Base-by-base conservation (phyloP, 2,888 invertebrate species). In the Melanargia galathea region DNA sequence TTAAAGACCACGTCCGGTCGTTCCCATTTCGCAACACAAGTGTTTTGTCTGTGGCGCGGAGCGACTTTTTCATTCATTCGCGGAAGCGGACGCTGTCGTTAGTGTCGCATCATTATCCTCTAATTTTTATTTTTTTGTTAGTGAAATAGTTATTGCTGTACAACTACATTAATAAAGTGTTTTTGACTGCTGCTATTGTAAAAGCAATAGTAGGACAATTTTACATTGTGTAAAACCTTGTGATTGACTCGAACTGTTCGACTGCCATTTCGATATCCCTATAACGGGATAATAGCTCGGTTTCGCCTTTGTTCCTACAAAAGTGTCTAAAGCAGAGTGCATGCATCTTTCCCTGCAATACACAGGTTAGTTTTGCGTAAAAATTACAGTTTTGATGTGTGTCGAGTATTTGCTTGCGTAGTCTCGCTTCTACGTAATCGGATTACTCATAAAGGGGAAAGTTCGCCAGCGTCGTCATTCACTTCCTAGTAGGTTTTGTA, bases 291-390 rank as follows among this genome's bases (percentile, higher is more conserved):
- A 90, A 83, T 84, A 84, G 89, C 88, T 85, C 86, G 84, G 85
- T 88, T 87, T 80, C 82, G 82, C 86, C 88, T 90, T 91, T 91
- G 90, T 91, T 90, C 80, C 49, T 76, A 72, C 77, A 81, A 84
- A 87, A 91, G 92, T 90, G 85, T 86, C 81, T 74, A 84, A 90
- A 92, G 90, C 90, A 86, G 91, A 91, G 92, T 92, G 92, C 91
- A 92, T 92, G 92, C 89, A 92, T 92, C 92, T 92, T 89, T 87
- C 86, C 82, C 84, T 89, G 92, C 90, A 90, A 87, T 88, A 90
- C 88, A 80, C 90, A 92, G 92, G 92, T 92, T 74, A 80, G 89
- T 84, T 69, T 64, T 60, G 40, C 59, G 60, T 40, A 40, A 54
- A 57, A 54, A 35, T 54, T n/a, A 43, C 40, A 20, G 61, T 30